Evolutionary conservation across 2,113 vertebrate species (phyloP), one percentile per base, ranked within the genome.

Genomic region (Labeo rohita): DNA sequence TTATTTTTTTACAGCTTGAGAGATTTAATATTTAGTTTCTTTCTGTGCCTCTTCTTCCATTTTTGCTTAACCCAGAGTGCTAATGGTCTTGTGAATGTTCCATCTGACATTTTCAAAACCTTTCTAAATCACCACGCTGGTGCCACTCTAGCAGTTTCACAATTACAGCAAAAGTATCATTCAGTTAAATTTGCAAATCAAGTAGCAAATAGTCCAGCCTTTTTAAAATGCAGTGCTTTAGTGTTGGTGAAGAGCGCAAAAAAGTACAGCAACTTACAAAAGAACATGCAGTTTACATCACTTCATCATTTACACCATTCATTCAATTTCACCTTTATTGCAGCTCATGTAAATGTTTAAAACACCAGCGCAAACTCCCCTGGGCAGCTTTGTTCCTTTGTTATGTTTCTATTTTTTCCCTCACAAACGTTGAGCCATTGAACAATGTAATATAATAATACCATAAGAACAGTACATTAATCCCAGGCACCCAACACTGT

Each of bases 381-480:
- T 13, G 45, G 47, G 80, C 80, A 82, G 61, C 63, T 50, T 81
- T 66, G 79, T 66, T 81, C 79, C 52, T 43, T 79, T 72, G 16
- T 63, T 66, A 11, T n/a, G 79, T 49, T 81, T 81, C 59, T 39
- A 39, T 63, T 59, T 59, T 43, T 43, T 16, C 28, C 23, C 8
- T 11, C 34, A 56, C 47, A 78, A 15, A 8, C 10, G 12, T 66
- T 70, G 63, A 39, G 47, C 23, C 1, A 9, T 39, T 21, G 9
- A 83, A 83, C 15, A 70, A 66, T 68, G 63, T 50, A 50, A 50
- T 47, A 36, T 63, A 66, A 49, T 23, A 81, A 36, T 23, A 59
- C 16, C 23, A 61, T 21, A 43, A 65, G 2, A 80, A 18, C n/a
- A 52, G 63, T 82, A 49, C 23, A 34, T 28, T 56, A 80, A 84